A percentile compares a stretch with the other conserved stretches of the same genome.
These are phyloP conservation scores for Drosophila nasuta DNA, from an alignment of 1,140 invertebrate genomes.

Conservation along the genomic window DNA sequence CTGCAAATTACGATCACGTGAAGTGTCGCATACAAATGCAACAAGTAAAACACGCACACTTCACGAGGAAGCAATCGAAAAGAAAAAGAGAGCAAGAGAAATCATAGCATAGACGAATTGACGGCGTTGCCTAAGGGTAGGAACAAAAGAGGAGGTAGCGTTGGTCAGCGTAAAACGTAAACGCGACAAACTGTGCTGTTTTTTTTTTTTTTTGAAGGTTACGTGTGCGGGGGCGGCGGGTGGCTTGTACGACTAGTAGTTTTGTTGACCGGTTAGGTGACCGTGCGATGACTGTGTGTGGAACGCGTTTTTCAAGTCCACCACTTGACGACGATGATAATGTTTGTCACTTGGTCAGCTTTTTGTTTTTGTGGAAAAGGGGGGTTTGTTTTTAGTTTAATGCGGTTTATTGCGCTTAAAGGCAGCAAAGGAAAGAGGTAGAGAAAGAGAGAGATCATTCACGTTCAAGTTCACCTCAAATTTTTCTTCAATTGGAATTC, in stretches of 20 bases:
- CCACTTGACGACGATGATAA: conserved; percentile 21
- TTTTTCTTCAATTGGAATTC: conserved; percentile 45
- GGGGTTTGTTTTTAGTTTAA: conserved; percentile 31
- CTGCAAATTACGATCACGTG: conserved; percentile 36
- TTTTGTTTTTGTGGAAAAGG: conserved; percentile 17
- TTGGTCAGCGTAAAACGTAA: conserved; percentile 24
- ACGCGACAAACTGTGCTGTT: conserved; percentile 10
- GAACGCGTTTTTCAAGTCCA: conserved; percentile 83
- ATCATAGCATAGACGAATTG: conserved; percentile 50
- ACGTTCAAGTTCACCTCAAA: conserved; percentile 35
- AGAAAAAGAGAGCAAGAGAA: conserved; percentile 19
- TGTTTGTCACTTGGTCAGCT: conserved; percentile 49
- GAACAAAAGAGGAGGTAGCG: not conserved
- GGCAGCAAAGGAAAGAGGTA: conserved; percentile 1
- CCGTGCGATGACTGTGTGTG: conserved; percentile 23
- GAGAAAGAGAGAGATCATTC: conserved; percentile 3
- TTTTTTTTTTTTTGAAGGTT: conserved; percentile 68
- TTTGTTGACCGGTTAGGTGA: conserved; percentile 48
- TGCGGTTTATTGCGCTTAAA: conserved; percentile 12
- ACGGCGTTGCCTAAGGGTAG: conserved; percentile 37
- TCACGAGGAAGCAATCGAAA: conserved; percentile 7
- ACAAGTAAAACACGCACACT: conserved; percentile 1
- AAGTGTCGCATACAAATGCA: conserved; percentile 29
- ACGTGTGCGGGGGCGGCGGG: conserved; percentile 44
- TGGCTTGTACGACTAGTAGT: conserved; percentile 28